phyloP scores from a whole-genome alignment of 1,140 invertebrate species.

The Diplogasteroides magnus region DNA sequence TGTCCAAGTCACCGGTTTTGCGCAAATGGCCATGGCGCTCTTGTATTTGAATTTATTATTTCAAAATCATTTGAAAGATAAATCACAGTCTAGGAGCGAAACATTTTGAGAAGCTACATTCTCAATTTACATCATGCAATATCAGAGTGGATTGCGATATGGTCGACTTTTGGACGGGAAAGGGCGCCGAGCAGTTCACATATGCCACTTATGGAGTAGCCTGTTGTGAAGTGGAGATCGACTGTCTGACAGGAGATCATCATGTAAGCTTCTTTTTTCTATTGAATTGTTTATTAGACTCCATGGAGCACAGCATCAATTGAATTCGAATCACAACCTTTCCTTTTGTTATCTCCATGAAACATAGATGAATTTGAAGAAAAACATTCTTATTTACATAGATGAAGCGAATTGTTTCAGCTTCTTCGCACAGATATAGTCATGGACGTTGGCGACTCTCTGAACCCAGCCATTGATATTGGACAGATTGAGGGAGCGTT shows the following conservation, averaged over 20 bases:
- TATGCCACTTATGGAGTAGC: conserved; percentile 55
- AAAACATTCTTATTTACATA: neutral
- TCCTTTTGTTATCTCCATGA: conserved; percentile 3
- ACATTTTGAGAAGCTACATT: conserved; percentile 16
- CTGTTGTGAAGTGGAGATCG: conserved; percentile 60
- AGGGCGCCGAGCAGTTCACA: conserved; percentile 47
- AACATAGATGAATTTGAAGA: neutral
- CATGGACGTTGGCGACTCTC: conserved; percentile 84
- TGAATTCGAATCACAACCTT: neutral
- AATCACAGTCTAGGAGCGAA: too few relatives aligned
- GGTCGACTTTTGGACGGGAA: conserved; percentile 42
- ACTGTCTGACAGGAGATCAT: conserved; percentile 61
- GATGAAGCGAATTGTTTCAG: conserved; percentile 58
- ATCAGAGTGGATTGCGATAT: conserved; percentile 46
- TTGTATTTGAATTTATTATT: too few relatives aligned
- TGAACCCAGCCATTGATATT: conserved; percentile 91
- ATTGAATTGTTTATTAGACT: too few relatives aligned
- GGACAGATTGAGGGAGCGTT: conserved; percentile 91
- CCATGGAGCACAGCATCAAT: too few relatives aligned
- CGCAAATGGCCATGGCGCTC: too few relatives aligned
- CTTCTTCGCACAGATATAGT: conserved; percentile 83
- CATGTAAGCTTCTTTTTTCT: conserved; percentile 42
- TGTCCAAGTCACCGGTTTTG: too few relatives aligned
- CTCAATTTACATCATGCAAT: too few relatives aligned
- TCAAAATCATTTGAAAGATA: conserved; percentile 27